Conservation (phyloP, 2,888 invertebrate species). For the Metalampra italica region DNA sequence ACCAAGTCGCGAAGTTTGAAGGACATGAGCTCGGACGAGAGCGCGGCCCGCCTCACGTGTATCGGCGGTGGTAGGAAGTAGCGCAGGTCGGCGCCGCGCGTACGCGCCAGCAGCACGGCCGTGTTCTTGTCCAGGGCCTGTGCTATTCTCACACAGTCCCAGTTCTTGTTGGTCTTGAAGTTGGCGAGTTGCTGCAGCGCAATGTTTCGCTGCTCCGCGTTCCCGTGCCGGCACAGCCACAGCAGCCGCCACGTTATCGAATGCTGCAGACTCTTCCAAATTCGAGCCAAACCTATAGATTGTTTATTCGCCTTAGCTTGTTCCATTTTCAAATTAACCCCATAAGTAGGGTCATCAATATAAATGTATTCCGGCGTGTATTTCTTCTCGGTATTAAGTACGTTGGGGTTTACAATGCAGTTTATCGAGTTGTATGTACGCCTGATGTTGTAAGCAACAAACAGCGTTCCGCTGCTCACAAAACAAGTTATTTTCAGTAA, state of each 20-base stretch:
- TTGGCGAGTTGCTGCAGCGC: slow-evolving; percentile 82
- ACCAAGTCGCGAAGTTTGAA: slow-evolving; percentile 56
- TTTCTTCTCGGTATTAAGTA: slow-evolving; percentile 62
- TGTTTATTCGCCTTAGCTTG: slow-evolving; percentile 39
- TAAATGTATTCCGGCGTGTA: slow-evolving; percentile 64
- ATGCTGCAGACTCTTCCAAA: slow-evolving; percentile 82
- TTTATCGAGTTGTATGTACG: slow-evolving; percentile 42
- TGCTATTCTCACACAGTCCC: slow-evolving; percentile 86
- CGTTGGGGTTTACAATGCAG: slow-evolving; percentile 55
- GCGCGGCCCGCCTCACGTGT: slow-evolving; percentile 59
- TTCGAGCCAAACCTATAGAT: slow-evolving; percentile 48
- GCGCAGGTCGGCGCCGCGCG: slow-evolving; percentile 81
- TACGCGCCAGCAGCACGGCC: slow-evolving; percentile 87
- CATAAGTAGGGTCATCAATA: slow-evolving; percentile 64
- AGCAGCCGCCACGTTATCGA: slow-evolving; percentile 82
- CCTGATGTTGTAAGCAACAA: slow-evolving; percentile 47
- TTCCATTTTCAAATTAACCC: slow-evolving; percentile 41
- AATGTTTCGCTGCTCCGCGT: slow-evolving; percentile 78
- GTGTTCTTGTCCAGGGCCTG: slow-evolving; percentile 88
- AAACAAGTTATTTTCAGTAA: slow-evolving; percentile 42
- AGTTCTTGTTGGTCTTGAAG: slow-evolving; percentile 81
- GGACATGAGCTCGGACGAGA: slow-evolving; percentile 55
- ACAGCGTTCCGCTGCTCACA: slow-evolving; percentile 37
- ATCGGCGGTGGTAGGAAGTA: slow-evolving; percentile 86
- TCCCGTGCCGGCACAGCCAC: slow-evolving; percentile 82